phyloP scores from a whole-genome alignment of 1,140 invertebrate genomes.

The Brachionus manjavacas region DNA sequence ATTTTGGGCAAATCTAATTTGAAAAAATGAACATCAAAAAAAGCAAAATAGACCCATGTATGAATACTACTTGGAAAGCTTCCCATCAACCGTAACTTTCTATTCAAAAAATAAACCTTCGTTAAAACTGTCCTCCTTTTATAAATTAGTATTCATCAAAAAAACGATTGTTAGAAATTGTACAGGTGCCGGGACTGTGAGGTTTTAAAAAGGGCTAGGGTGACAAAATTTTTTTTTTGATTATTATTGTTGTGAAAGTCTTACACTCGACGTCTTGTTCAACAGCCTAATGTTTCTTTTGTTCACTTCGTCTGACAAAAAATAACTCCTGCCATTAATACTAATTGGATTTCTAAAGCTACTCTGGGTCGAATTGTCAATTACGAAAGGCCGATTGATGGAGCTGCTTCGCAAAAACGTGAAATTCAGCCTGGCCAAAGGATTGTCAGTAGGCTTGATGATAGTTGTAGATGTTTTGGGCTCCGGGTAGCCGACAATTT shows the following conservation, averaged over 20 bases:
- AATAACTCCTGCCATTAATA: slow-evolving; percentile 26
- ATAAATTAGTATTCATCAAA: neutral
- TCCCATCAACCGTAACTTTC: slow-evolving; percentile 20
- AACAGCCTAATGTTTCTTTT: neutral
- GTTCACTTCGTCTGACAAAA: neutral
- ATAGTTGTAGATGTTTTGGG: neutral
- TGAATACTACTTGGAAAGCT: neutral
- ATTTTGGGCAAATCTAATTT: slow-evolving; percentile 11
- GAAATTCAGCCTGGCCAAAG: neutral
- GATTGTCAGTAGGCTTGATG: neutral
- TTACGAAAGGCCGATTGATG: neutral
- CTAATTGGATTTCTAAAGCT: slow-evolving; percentile 26
- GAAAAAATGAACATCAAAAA: neutral
- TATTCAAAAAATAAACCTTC: neutral
- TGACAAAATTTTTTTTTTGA: neutral
- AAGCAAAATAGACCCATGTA: neutral
- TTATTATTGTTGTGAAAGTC: neutral
- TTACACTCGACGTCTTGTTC: slow-evolving; percentile 21
- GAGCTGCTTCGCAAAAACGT: neutral
- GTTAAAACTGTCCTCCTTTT: neutral
- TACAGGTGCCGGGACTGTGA: neutral
- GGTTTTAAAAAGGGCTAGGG: neutral
- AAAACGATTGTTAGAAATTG: neutral
- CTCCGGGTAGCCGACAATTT: neutral
- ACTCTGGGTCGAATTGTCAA: slow-evolving; percentile 11